Evolutionary conservation across 2,888 invertebrate genomes (phyloP).

Genomic region (Caenorhabditis doughertyi): DNA sequence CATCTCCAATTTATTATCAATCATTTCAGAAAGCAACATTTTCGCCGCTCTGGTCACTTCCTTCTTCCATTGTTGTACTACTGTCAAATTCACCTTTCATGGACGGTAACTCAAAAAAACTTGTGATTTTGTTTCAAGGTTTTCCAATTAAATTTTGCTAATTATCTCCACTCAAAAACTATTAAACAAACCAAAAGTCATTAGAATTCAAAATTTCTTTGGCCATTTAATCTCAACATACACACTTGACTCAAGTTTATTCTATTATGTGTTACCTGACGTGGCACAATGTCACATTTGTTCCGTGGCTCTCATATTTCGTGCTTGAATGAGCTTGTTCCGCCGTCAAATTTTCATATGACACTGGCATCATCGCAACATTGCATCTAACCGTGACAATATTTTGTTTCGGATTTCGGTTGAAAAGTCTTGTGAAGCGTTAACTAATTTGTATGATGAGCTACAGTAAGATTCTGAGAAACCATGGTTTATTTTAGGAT

Average conservation of each 20-base stretch:
- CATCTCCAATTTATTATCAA: conserved; percentile 53
- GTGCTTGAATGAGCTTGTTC: conserved; percentile 38
- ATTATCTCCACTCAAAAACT: conserved; percentile 6
- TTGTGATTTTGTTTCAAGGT: conserved; percentile 20
- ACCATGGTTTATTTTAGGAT: not conserved
- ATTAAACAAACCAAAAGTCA: conserved; percentile 9
- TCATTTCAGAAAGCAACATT: conserved; percentile 47
- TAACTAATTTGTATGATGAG: not conserved
- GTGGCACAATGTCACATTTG: conserved; percentile 33
- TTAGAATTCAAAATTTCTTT: not conserved
- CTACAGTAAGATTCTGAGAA: not conserved
- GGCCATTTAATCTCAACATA: not conserved
- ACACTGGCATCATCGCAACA: conserved; percentile 3
- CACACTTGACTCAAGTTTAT: conserved; percentile 53
- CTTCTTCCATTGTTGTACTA: not conserved
- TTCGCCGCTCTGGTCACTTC: not conserved
- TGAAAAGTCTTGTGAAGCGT: not conserved
- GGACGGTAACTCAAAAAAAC: conserved; percentile 21
- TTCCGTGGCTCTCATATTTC: conserved; percentile 48
- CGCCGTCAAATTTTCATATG: conserved; percentile 2
- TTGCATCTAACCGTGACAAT: not conserved
- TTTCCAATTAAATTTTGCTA: not conserved
- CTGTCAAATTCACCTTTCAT: not conserved
- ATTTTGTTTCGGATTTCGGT: not conserved
- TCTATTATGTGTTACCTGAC: conserved; percentile 31